Conservation (phyloP, 2,888 invertebrate genomes). For the Drosophila kanekoi region DNA sequence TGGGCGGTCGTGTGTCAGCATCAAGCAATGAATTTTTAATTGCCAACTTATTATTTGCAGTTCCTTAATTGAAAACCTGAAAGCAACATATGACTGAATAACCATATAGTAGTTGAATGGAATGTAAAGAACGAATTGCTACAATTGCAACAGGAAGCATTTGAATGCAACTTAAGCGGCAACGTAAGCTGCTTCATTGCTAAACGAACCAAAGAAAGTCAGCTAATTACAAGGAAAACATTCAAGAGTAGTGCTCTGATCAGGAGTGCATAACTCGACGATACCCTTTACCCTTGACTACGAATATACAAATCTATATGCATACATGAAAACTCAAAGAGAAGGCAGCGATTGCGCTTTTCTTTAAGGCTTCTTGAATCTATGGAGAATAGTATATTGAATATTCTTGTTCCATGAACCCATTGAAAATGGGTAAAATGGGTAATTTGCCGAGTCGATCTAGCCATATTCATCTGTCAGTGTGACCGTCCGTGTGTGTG, state of each 20-base stretch:
- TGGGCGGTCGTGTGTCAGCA: constrained; percentile 42
- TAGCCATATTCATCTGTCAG: too few relatives aligned
- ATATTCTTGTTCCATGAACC: too few relatives aligned
- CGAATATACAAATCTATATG: too few relatives aligned
- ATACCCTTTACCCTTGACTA: not conserved
- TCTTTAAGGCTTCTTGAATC: too few relatives aligned
- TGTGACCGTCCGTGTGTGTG: too few relatives aligned
- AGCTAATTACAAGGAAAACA: constrained; percentile 25
- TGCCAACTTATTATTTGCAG: constrained; percentile 74
- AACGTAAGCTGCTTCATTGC: not conserved
- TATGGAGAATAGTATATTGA: too few relatives aligned
- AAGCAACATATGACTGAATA: constrained; percentile 29
- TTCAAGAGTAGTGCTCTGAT: not conserved
- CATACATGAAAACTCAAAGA: too few relatives aligned
- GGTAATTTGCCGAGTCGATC: too few relatives aligned
- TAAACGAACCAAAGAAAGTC: not conserved
- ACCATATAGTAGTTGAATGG: constrained; percentile 28
- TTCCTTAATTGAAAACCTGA: constrained; percentile 69
- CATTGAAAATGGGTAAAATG: too few relatives aligned
- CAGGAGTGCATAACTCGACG: not conserved
- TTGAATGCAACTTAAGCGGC: constrained; percentile 2
- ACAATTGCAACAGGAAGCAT: constrained; percentile 26
- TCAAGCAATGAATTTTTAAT: constrained; percentile 71
- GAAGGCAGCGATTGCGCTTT: too few relatives aligned
- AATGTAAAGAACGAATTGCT: constrained; percentile 9